Conservation (phyloP, 2,113 vertebrate genomes). For the Ptyas mucosa region DNA sequence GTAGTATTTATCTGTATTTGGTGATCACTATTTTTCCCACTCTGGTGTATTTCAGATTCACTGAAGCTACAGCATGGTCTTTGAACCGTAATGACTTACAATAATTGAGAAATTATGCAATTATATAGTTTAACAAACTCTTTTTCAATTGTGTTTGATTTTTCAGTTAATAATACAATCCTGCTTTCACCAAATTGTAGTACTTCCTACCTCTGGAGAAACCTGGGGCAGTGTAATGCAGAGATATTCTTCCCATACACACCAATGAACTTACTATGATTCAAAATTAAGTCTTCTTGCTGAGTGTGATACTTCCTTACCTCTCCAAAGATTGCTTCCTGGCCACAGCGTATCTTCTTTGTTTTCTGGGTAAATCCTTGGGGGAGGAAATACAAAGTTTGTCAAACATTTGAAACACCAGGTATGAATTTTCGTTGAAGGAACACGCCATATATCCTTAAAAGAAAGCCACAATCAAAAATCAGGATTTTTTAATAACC, state of each 20-base stretch:
- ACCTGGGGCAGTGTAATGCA: neutral
- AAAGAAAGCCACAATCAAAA: neutral
- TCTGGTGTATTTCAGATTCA: neutral
- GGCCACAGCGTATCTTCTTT: conserved; percentile 75
- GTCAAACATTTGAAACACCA: neutral
- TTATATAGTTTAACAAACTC: neutral
- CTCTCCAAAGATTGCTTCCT: conserved; percentile 81
- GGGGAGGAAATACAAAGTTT: neutral
- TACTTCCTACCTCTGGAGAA: neutral
- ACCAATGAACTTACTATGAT: neutral
- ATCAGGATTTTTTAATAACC: neutral
- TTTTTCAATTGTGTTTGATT: neutral
- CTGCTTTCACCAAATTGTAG: neutral
- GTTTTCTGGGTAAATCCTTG: conserved; percentile 88
- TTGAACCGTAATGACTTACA: neutral
- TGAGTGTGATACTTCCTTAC: conserved; percentile 59
- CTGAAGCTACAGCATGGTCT: neutral
- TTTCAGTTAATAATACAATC: neutral
- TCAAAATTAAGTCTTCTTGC: neutral
- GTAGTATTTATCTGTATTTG: neutral
- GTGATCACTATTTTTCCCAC: neutral
- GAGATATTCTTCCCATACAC: neutral
- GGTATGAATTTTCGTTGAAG: neutral
- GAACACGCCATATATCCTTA: neutral
- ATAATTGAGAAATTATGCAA: neutral